phyloP scores from a whole-genome alignment of 2,797 vertebrate species.

The Hirundo rustica region DNA sequence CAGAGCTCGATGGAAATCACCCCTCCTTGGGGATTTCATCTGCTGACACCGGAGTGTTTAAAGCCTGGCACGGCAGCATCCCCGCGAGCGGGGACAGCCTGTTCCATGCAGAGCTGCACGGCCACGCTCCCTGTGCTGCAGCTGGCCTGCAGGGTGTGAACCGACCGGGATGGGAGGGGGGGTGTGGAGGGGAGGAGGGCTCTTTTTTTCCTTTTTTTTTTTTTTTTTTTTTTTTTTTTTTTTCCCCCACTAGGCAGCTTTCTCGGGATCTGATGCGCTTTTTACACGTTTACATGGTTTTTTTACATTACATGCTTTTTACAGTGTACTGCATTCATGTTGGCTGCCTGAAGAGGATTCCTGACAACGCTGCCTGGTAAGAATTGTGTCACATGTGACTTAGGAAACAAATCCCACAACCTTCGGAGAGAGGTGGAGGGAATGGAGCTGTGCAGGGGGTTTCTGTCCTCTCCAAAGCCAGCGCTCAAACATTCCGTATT shows the following conservation, averaged over 20 bases:
- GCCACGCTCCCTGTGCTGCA: not conserved
- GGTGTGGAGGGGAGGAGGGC: not conserved
- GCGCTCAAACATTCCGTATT: not conserved
- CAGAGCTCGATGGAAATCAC: not conserved
- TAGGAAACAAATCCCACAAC: not conserved
- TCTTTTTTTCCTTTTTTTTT: too few species aligned
- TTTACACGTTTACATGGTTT: not conserved
- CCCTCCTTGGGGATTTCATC: not conserved
- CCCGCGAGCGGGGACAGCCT: not conserved
- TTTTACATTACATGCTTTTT: not conserved
- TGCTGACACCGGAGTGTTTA: not conserved
- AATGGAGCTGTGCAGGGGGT: not conserved
- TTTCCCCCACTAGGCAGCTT: not conserved
- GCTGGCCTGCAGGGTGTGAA: not conserved
- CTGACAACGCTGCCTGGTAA: not conserved
- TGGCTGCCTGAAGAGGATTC: not conserved
- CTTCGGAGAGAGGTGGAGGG: not conserved
- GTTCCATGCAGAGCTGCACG: not conserved
- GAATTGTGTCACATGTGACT: not conserved
- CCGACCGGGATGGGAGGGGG: not conserved
- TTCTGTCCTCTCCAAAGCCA: not conserved
- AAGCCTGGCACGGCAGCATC: not conserved
- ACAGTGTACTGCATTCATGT: not conserved
- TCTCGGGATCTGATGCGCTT: not conserved
- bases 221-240: accelerated